These are phyloP conservation scores for Coreius guichenoti DNA, from an alignment of 2,797 vertebrate species.

Conservation along the genomic window DNA sequence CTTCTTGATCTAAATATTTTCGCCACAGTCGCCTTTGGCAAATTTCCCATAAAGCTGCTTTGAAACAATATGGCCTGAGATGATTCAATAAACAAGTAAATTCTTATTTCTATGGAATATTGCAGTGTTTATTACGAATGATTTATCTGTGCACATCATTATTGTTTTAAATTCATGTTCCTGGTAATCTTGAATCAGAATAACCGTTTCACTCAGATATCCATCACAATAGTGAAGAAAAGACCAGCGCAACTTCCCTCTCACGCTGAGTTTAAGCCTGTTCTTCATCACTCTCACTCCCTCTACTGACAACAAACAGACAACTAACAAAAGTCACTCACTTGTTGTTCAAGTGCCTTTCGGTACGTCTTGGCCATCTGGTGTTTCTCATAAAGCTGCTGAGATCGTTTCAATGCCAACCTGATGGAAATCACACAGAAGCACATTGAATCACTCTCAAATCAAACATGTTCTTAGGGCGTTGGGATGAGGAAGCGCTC, in stretches of 20 bases:
- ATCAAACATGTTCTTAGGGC: neutral
- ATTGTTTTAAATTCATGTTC: too few species aligned
- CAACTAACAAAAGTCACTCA: conserved; percentile 13
- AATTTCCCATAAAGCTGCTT: neutral
- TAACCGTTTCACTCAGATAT: too few species aligned
- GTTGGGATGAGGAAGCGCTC: neutral
- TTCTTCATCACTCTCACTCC: neutral
- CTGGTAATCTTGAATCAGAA: too few species aligned
- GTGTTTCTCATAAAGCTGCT: conserved; percentile 38
- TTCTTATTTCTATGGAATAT: too few species aligned
- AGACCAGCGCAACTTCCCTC: too few species aligned
- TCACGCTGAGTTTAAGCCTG: too few species aligned
- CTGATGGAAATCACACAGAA: conserved; percentile 37
- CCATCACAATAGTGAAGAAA: too few species aligned
- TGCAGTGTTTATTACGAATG: too few species aligned
- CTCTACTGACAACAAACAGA: neutral
- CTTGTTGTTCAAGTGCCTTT: conserved; percentile 51
- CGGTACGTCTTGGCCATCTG: conserved; percentile 28
- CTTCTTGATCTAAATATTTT: neutral
- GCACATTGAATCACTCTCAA: neutral
- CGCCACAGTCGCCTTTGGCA: too few species aligned
- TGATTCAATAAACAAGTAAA: neutral
- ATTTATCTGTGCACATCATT: too few species aligned
- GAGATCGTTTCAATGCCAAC: conserved; percentile 26
- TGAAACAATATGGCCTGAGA: neutral